phyloP scores from a whole-genome alignment of 2,797 vertebrate species.

The Paratrypauchen microcephalus region DNA sequence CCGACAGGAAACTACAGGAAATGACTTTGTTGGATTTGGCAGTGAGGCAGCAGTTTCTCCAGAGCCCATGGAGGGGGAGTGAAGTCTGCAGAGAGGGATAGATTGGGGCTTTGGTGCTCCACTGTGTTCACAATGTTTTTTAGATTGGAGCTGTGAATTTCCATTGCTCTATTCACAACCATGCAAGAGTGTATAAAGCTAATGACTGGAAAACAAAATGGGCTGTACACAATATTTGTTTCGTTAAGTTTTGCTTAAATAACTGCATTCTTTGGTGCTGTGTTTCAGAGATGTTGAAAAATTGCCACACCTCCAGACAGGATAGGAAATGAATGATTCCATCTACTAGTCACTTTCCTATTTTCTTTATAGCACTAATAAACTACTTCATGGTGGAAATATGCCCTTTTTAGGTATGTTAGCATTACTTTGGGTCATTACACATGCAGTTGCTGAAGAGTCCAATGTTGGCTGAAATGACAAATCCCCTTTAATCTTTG shows the following conservation, averaged over 20 bases:
- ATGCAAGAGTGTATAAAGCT: not conserved
- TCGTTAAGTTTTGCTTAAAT: not conserved
- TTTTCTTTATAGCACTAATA: no score
- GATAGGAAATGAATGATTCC: no score
- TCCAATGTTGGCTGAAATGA: no score
- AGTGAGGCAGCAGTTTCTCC: conserved; percentile 73
- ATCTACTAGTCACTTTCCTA: no score
- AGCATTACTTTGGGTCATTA: no score
- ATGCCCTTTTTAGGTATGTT: no score
- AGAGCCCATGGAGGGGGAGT: conserved; percentile 44
- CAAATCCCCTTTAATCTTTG: no score
- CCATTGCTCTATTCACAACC: conserved; percentile 6
- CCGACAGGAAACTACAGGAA: conserved; percentile 74
- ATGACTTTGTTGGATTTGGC: conserved; percentile 78
- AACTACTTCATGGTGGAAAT: no score
- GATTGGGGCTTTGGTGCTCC: conserved; percentile 33
- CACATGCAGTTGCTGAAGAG: no score
- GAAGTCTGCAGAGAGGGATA: conserved; percentile 29
- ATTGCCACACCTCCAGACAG: no score
- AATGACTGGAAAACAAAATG: not conserved
- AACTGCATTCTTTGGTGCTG: not conserved
- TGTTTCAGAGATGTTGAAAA: no score
- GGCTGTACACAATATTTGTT: not conserved
- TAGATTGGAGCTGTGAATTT: conserved; percentile 7
- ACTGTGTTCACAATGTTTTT: conserved; percentile 28